Base-by-base conservation (phyloP, 1,140 invertebrate genomes). In the Pseudachorutes palmiensis region DNA sequence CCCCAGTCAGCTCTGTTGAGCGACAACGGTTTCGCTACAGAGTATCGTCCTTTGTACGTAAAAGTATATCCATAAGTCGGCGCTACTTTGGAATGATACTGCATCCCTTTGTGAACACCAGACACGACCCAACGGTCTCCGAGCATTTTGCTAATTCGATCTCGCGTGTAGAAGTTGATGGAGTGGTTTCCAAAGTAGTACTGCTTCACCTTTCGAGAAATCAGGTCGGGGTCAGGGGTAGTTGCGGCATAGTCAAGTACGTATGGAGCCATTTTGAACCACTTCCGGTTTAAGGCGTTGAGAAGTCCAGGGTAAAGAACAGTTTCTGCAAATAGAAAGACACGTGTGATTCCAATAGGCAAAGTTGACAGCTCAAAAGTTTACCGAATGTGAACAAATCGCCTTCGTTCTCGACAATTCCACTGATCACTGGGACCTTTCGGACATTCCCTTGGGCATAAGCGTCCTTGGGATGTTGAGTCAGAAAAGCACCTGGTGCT, bases 181-280 rank as follows among this genome's bases (percentile, higher is more conserved):
- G 66, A 62, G 14, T 31, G 3, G 30, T 67, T 62, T 32, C 45
- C 30, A 36, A 67, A 67, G 48, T 67, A 67, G 41, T 62, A 67
- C 36, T 49, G 48, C 60, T 36, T 62, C n/a, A 67, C 55, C 58
- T 67, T 67, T 16, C 22, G 28, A 0, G 66, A 67, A n/a, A 67
- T 45, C 12, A 22, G 31, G 31, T 62, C 61, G 0, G 66, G 61
- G 14, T 63, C 51, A 3, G 66, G 24, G 0, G 66, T 48, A 2
- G 28, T 67, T 0, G 32, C 19, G 9, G 49, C 24, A 32, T 55
- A 67, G 31, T 67, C 61, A 33, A 67, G 49, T 1, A 55, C 24
- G 45, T 55, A 63, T 0, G 66, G 66, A 33, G 60, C 66, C 32
- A 67, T 49, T 29, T 51, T 32, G 24, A 62, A 67, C 66, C 66